Evolutionary conservation across 2,888 invertebrate species (phyloP).

Genomic region (Tenthredo distinguenda): DNA sequence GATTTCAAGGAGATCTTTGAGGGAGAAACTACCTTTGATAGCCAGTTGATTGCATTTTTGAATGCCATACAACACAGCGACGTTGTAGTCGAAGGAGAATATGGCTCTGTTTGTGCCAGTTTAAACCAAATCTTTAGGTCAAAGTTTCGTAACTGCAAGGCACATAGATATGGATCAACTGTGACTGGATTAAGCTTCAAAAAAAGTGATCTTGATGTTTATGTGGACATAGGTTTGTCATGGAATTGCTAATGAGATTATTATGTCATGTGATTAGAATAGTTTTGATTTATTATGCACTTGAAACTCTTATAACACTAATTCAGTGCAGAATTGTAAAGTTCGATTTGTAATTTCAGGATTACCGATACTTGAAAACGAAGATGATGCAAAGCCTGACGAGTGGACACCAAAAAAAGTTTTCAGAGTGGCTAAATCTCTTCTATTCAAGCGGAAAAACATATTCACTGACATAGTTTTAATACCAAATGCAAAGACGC

Average conservation of each 20-base stretch:
- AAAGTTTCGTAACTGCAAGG: conserved; percentile 71
- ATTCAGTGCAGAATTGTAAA: background rate
- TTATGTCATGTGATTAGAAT: background rate
- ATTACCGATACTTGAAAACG: conserved; percentile 61
- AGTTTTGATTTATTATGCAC: conserved; percentile 3
- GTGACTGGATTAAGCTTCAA: conserved; percentile 86
- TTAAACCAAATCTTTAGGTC: conserved; percentile 64
- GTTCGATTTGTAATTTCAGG: conserved; percentile 58
- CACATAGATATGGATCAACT: conserved; percentile 87
- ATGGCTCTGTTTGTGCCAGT: conserved; percentile 64
- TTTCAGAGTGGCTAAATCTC: conserved; percentile 75
- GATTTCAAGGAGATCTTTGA: conserved; percentile 65
- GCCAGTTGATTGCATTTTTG: conserved; percentile 67
- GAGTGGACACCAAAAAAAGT: conserved; percentile 61
- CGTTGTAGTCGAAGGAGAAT: conserved; percentile 63
- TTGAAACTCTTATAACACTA: background rate
- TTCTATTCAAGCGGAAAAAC: conserved; percentile 75
- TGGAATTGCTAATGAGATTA: background rate
- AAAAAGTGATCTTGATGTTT: conserved; percentile 88
- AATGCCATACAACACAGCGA: conserved; percentile 63
- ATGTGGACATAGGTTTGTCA: conserved; percentile 79
- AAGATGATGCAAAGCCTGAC: conserved; percentile 63
- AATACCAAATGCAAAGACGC: conserved; percentile 87
- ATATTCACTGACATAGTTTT: conserved; percentile 81
- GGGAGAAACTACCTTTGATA: conserved; percentile 63